Evolutionary conservation across 2,888 invertebrate species (phyloP).

Genomic region (Zaprionus bogoriensis): DNA sequence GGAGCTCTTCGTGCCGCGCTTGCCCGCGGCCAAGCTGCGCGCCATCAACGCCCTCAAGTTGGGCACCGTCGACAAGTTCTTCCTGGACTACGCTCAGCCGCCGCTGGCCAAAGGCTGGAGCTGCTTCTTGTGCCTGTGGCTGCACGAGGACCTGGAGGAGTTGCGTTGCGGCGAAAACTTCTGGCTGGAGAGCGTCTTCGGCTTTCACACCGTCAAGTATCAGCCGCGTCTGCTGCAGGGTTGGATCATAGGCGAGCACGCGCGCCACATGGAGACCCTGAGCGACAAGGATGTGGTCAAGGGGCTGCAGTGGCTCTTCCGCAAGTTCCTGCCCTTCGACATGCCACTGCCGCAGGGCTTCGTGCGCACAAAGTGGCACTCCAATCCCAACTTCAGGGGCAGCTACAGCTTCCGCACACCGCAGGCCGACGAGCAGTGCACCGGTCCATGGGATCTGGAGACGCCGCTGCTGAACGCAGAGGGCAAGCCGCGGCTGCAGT

Average conservation of each 20-base stretch:
- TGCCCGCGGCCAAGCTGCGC: slow-evolving; percentile 83
- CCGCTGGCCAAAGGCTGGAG: slow-evolving; percentile 84
- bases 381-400: slow-evolving; percentile 85
- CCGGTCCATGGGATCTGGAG: slow-evolving; percentile 84
- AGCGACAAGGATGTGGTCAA: slow-evolving; percentile 83
- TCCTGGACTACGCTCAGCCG: slow-evolving; percentile 84
- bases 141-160: slow-evolving; percentile 81
- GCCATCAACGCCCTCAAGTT: slow-evolving; percentile 84
- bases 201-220: slow-evolving; percentile 86
- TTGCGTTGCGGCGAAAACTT: slow-evolving; percentile 67
- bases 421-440: slow-evolving; percentile 84
- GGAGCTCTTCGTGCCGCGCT: slow-evolving; percentile 83
- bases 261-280: slow-evolving; percentile 85
- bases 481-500: slow-evolving; percentile 85
- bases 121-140: too few relatives aligned
- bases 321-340: slow-evolving; percentile 65
- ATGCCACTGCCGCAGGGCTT: slow-evolving; percentile 64
- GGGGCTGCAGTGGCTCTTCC: slow-evolving; percentile 66
- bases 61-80: slow-evolving; percentile 86
- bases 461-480: slow-evolving; percentile 82
- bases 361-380: slow-evolving; percentile 86
- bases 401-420: slow-evolving; percentile 87
- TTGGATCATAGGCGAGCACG: slow-evolving; percentile 87
- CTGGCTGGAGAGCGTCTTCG: slow-evolving; percentile 87
- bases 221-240: slow-evolving; percentile 86